Evolutionary conservation across 2,888 invertebrate genomes (phyloP), one percentile per base, ranked within the genome.

Genomic region (Plebejus melissa): DNA sequence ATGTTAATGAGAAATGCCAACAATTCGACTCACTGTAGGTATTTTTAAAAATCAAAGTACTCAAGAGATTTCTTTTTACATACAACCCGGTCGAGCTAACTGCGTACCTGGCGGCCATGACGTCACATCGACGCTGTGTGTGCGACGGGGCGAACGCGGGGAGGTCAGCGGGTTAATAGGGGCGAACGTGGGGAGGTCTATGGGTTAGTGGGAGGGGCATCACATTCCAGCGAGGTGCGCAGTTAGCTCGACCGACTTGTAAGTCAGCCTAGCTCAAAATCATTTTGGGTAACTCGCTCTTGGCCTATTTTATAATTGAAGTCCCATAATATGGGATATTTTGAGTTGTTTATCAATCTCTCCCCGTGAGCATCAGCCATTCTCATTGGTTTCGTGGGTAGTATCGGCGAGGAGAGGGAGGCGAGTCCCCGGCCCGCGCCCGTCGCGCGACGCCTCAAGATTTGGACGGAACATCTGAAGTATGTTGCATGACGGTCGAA

Each of bases 401-500:
- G 88, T 82, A 78, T 81, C 82, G 78, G 79, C 78, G 81, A 80
- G 81, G 80, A 80, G 81, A 77, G 82, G 71, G 82, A 82, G 82
- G 83, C 81, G 82, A 82, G 83, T 75, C 85, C 83, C 81, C 79
- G 84, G 57, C 78, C 82, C 79, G 84, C 79, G 79, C 81, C 81
- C 78, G 82, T 84, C 78, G 79, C 88, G 77, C 88, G 91, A 78
- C 91, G 91, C 79, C 86, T 89, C 87, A 91, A 92, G 89, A 88
- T 85, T 76, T 91, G 92, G 91, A 87, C 90, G 79, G 90, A 91
- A 81, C 88, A 88, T 78, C 82, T 90, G 84, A 92, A 92, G 92
- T 92, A 92, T 84, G 91, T 90, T 83, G 84, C 85, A 85, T 84
- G 83, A 54, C 74, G 71, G 72, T 54, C 38, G 9, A 41, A 69